Base-by-base conservation (phyloP, 1,140 invertebrate genomes). In the Spodoptera litura region DNA sequence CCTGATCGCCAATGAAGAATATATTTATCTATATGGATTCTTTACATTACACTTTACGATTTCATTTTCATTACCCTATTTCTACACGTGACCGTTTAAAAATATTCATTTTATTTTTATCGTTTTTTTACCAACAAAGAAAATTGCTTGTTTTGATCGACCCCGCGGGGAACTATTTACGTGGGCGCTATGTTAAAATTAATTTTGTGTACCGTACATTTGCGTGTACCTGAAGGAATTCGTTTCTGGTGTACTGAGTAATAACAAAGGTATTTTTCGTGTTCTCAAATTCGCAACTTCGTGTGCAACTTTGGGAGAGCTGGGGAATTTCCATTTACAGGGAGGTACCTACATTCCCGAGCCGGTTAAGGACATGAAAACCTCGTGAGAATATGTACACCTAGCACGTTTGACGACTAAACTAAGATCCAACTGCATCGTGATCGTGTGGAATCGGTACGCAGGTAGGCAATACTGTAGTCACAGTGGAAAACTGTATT, bases 191-290 rank as follows among this genome's bases (percentile, higher is more conserved):
- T 80, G 59, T 71, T 71, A 81, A 82, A 88, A 86, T 86, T 86
- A 89, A 83, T 86, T 86, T 84, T 52, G 73, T 80, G 81, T 81
- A 80, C 61, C 66, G 79, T 83, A 81, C 89, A 87, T 85, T 88
- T 85, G 85, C 82, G 84, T 56, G 71, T 85, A 87, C 84, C 80
- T 87, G 80, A 58, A 58, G 87, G 87, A 88, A 90, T 89, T 86
- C 66, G 86, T 73, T 84, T 90, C 87, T 90, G 88, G 85, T 87
- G 44, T 82, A 85, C 81, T 90, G 90, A 90, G 85, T 91, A 90
- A 91, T 73, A 87, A 78, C 71, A 75, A 25, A 88, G 83, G 83
- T 85, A 91, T 90, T 85, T 90, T 85, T 80, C 81, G 80, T 83
- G 71, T 53, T 73, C 52, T 72, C 71, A 68, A 72, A 72, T 72